Percentiles rank a stretch among this genome's conserved stretches.
Evolutionary conservation across 1,140 invertebrate genomes (phyloP).

Genomic region (Philaenus spumarius): DNA sequence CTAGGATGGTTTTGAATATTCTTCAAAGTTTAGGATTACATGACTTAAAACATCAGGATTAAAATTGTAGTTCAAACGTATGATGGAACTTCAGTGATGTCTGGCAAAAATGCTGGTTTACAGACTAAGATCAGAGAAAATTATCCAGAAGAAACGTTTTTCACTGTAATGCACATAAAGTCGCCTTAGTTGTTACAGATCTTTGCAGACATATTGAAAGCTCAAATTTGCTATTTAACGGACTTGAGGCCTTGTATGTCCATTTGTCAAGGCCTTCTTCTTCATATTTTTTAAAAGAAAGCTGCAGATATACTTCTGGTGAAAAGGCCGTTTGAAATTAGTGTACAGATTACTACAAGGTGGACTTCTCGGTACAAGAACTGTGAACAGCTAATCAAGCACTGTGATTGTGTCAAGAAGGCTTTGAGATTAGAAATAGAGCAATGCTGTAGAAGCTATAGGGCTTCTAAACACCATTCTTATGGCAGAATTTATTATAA

Average conservation of each 20-base stretch:
- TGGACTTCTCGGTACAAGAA: neutral
- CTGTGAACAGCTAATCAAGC: slow-evolving; percentile 1
- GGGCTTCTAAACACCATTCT: neutral
- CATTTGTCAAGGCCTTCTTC: too few relatives aligned
- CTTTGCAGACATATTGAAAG: too few relatives aligned
- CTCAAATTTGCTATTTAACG: too few relatives aligned
- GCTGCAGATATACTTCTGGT: neutral
- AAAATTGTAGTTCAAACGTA: neutral
- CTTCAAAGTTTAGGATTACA: too few relatives aligned
- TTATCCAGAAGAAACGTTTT: too few relatives aligned
- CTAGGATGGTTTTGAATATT: too few relatives aligned
- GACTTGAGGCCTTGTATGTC: too few relatives aligned
- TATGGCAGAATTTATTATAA: neutral
- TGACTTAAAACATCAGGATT: too few relatives aligned
- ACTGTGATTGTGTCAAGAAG: neutral
- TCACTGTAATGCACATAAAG: too few relatives aligned
- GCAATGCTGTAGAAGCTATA: neutral
- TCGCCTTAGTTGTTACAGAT: too few relatives aligned
- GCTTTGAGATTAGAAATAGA: neutral
- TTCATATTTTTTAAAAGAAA: neutral
- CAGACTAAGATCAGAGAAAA: too few relatives aligned
- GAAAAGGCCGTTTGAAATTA: neutral
- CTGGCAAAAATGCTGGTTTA: neutral
- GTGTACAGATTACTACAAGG: neutral
- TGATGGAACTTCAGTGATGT: neutral